Evolutionary conservation across 2,888 invertebrate species (phyloP).

Genomic region (Serrognathus titanus): DNA sequence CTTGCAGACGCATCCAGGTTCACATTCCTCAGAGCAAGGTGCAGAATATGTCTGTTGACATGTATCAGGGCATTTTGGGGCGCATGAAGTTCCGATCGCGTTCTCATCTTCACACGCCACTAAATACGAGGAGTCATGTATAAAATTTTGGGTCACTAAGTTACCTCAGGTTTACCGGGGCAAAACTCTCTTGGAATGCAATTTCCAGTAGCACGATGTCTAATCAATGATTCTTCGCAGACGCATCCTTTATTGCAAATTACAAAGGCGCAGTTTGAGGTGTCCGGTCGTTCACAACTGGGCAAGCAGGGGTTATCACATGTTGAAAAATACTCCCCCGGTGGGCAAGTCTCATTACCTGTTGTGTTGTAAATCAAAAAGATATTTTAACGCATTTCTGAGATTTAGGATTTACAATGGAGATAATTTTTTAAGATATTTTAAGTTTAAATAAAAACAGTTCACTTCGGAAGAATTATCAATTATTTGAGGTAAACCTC

Average conservation of each 20-base stretch:
- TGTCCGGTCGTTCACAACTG: background rate
- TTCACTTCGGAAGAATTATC: too few species aligned
- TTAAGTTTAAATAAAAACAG: too few species aligned
- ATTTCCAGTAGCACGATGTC: background rate
- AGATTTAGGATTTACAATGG: background rate
- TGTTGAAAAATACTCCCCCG: too few species aligned
- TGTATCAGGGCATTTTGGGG: conserved; percentile 7
- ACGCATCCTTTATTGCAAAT: conserved; percentile 8
- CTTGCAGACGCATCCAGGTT: conserved; percentile 16
- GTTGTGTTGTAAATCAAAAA: too few species aligned
- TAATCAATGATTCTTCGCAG: conserved; percentile 20
- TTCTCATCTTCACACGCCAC: background rate
- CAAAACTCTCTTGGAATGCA: conserved; percentile 4
- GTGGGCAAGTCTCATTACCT: too few species aligned
- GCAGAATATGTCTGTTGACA: conserved; percentile 7
- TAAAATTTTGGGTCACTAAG: too few species aligned
- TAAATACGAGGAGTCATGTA: background rate
- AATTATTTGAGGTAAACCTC: too few species aligned
- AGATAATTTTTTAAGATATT: too few species aligned
- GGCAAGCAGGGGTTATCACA: background rate
- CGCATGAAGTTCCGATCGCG: background rate
- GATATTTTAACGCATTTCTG: too few species aligned
- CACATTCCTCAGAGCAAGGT: conserved; percentile 13
- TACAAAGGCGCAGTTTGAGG: background rate
- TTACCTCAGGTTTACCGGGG: background rate